phyloP scores from a whole-genome alignment of 1,140 invertebrate genomes.

The Chymomyza costata region DNA sequence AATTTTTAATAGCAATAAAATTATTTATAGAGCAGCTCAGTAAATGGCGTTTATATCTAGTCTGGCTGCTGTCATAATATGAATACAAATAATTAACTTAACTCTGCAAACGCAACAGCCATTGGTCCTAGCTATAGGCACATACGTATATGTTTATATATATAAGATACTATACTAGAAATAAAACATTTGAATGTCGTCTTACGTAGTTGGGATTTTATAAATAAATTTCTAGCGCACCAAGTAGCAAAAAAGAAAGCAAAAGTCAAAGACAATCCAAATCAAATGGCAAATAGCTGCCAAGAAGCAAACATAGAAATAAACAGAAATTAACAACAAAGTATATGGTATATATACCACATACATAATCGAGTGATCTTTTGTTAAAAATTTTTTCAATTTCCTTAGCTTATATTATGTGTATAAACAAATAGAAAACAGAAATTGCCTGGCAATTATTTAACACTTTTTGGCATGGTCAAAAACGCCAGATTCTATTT shows the following conservation, averaged over 20 bases:
- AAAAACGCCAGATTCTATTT: conserved; percentile 32
- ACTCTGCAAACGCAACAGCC: conserved; percentile 27
- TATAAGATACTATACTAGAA: conserved; percentile 46
- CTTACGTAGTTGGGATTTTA: conserved; percentile 66
- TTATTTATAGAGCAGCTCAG: too few species aligned
- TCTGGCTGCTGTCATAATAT: not conserved
- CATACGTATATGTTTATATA: conserved; percentile 32
- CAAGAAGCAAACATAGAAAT: not conserved
- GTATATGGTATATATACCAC: not conserved
- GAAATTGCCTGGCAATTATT: conserved; percentile 51
- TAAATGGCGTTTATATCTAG: too few species aligned
- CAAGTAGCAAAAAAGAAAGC: conserved; percentile 17
- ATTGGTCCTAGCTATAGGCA: conserved; percentile 36
- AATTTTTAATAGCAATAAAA: too few species aligned
- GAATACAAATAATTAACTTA: conserved; percentile 9
- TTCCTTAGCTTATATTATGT: too few species aligned
- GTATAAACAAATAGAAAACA: conserved; percentile 40
- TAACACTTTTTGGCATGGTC: conserved; percentile 54
- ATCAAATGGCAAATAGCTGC: conserved; percentile 12
- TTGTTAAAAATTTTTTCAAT: conserved; percentile 3
- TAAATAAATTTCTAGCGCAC: conserved; percentile 61
- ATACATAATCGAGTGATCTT: conserved; percentile 43
- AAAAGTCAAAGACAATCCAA: conserved; percentile 39
- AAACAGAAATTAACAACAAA: conserved; percentile 1
- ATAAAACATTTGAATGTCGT: conserved; percentile 70